A percentile compares a stretch with the other conserved stretches of the same genome.
Conservation (phyloP, 2,888 invertebrate genomes). For the Philhelius pedissequus region DNA sequence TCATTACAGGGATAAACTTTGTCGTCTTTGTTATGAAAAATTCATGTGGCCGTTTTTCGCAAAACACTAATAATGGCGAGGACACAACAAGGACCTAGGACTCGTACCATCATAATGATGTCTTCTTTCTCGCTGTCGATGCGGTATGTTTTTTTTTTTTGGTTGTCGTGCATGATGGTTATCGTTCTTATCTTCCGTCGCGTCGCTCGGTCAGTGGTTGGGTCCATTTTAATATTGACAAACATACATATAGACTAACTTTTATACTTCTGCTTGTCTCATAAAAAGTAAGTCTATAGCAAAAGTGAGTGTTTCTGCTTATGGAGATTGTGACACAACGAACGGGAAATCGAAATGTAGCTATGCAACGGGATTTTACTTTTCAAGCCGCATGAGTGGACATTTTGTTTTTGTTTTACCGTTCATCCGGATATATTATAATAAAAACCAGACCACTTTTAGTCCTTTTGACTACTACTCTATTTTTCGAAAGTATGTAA, state of each 20-base stretch:
- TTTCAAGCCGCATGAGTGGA: neutral
- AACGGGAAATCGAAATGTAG: constrained; percentile 62
- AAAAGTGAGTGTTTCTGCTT: constrained; percentile 2
- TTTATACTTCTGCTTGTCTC: neutral
- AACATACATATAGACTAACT: no score
- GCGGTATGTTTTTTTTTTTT: neutral
- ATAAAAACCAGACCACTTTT: constrained; percentile 33
- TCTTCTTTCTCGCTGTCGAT: neutral
- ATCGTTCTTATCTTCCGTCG: neutral
- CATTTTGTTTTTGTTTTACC: constrained; percentile 3
- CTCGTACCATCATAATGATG: neutral
- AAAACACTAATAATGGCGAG: constrained; percentile 60
- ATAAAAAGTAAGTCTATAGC: neutral
- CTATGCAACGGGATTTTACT: constrained; percentile 36
- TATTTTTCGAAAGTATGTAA: neutral
- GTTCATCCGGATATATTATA: neutral
- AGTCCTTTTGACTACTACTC: constrained; percentile 1
- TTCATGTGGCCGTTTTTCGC: constrained; percentile 62
- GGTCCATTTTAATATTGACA: neutral
- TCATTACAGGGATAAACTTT: constrained; percentile 66
- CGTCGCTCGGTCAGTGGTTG: neutral
- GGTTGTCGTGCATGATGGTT: neutral
- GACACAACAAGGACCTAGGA: constrained; percentile 15
- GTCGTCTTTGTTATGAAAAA: constrained; percentile 65
- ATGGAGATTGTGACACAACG: constrained; percentile 33